These are phyloP conservation scores for Sinhomidia bicolor DNA, from an alignment of 2,888 invertebrate genomes.

Conservation along the genomic window DNA sequence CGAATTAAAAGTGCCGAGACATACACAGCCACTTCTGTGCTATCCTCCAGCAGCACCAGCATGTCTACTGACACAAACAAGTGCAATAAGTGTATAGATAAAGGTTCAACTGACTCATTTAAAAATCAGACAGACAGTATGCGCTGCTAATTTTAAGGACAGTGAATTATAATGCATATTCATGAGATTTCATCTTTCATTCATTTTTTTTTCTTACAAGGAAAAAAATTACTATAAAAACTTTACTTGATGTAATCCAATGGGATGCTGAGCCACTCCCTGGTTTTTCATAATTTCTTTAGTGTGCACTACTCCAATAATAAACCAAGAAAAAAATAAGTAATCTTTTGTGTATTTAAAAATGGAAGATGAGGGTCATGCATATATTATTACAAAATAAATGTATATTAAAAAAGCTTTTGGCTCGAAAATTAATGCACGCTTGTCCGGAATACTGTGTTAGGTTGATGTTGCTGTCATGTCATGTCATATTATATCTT, in stretches of 20 bases:
- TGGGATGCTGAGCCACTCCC: conserved; percentile 21
- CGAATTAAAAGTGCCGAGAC: too few relatives aligned
- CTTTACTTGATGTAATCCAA: neutral
- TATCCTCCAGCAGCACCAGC: too few relatives aligned
- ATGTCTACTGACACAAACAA: too few relatives aligned
- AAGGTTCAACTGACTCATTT: neutral
- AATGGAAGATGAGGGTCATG: conserved; percentile 26
- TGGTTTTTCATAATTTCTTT: neutral
- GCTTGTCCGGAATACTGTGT: neutral
- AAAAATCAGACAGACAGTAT: neutral
- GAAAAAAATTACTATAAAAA: conserved; percentile 5
- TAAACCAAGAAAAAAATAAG: neutral
- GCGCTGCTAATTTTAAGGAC: conserved; percentile 25
- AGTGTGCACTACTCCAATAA: neutral
- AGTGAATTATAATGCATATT: conserved; percentile 16
- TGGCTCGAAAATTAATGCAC: neutral
- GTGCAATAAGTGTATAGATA: neutral
- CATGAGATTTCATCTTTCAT: conserved; percentile 19
- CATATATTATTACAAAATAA: too few relatives aligned
- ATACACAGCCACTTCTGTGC: too few relatives aligned
- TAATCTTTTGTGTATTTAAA: neutral
- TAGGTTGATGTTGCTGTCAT: conserved; percentile 9
- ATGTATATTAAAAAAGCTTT: neutral
- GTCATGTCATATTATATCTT: neutral
- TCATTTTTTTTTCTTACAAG: conserved; percentile 11